Conservation (phyloP, 1,140 invertebrate species). For the Luehdorfia chinensis region DNA sequence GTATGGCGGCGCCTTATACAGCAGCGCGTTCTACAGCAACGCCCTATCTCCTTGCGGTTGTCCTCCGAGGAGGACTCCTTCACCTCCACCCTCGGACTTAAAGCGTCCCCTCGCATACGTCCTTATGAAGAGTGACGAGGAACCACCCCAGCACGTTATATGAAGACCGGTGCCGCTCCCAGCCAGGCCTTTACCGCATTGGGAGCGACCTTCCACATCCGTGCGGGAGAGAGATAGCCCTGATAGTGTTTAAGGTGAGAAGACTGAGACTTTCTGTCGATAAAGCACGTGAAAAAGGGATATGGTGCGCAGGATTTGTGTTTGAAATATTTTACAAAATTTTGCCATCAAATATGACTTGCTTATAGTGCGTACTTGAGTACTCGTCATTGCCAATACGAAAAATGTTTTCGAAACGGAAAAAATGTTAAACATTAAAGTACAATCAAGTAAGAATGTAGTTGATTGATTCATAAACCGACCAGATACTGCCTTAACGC, state of each 20-base stretch:
- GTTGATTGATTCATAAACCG: no score
- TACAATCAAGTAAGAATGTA: no score
- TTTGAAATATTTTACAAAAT: no score
- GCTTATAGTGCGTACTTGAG: no score
- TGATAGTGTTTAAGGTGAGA: slow-evolving; percentile 54
- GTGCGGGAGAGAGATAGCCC: slow-evolving; percentile 50
- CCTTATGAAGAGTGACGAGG: slow-evolving; percentile 78
- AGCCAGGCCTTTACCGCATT: slow-evolving; percentile 76
- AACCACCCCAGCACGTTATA: slow-evolving; percentile 83
- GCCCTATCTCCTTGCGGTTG: slow-evolving; percentile 74
- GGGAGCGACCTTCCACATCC: slow-evolving; percentile 72
- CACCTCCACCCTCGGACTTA: slow-evolving; percentile 66
- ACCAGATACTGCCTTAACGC: no score
- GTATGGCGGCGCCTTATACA: slow-evolving; percentile 72
- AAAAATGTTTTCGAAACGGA: no score
- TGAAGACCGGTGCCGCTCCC: slow-evolving; percentile 91
- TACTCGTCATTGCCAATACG: no score
- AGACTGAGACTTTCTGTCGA: background rate
- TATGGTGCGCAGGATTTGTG: no score
- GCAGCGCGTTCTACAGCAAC: slow-evolving; percentile 78
- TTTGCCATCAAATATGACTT: no score
- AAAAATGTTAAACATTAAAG: no score
- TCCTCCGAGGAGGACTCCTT: slow-evolving; percentile 72
- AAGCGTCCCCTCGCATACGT: slow-evolving; percentile 77
- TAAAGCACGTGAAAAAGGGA: background rate